Evolutionary conservation across 2,888 invertebrate species (phyloP).

Genomic region (Lobophora halterata): DNA sequence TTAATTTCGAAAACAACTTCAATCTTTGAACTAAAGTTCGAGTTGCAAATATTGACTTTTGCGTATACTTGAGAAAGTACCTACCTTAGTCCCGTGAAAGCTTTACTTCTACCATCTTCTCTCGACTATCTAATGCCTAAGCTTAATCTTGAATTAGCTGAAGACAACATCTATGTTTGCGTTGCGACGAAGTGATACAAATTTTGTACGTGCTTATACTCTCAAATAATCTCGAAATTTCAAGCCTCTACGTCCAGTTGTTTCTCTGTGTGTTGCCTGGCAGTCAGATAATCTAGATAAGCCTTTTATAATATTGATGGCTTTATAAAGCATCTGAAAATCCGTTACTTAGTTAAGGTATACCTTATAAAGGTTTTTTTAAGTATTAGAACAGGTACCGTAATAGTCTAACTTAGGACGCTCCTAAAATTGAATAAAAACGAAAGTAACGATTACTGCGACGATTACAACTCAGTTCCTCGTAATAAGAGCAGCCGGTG

Average conservation of each 20-base stretch:
- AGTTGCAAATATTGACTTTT: constrained; percentile 10
- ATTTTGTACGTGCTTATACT: no score
- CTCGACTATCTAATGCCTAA: no score
- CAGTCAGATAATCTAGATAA: no score
- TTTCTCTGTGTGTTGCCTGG: no score
- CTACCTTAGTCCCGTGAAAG: neutral
- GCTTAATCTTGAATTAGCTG: no score
- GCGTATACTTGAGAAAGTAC: no score
- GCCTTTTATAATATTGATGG: no score
- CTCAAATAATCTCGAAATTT: no score
- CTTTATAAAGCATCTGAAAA: no score
- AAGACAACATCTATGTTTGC: constrained; percentile 1
- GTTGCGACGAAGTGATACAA: no score
- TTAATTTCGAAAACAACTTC: constrained; percentile 11
- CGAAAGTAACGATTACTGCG: constrained; percentile 16
- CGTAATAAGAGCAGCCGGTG: constrained; percentile 13
- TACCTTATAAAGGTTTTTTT: constrained; percentile 1
- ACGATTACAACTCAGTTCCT: constrained; percentile 14
- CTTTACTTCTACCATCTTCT: no score
- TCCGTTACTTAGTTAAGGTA: neutral
- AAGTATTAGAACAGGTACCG: constrained; percentile 10
- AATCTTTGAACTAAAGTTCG: constrained; percentile 18
- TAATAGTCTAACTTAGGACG: constrained; percentile 18
- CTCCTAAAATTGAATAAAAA: constrained; percentile 18
- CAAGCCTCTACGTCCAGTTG: no score